Conservation (phyloP, 2,797 vertebrate species). For the Pelochelys cantorii region DNA sequence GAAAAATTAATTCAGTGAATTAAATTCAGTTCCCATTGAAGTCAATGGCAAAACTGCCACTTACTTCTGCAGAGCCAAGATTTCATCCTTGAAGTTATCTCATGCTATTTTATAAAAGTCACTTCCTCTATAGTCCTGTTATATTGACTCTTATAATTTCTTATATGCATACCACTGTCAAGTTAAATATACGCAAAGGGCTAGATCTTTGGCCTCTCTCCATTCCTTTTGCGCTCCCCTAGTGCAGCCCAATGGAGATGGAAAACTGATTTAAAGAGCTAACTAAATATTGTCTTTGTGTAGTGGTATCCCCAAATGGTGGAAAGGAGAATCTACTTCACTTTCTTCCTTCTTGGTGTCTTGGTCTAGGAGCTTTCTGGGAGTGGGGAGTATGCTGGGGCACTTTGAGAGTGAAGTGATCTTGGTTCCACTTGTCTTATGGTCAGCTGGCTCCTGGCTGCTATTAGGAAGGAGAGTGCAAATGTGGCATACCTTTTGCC, state of each 20-base stretch:
- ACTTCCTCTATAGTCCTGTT: background rate
- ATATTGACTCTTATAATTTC: constrained; percentile 12
- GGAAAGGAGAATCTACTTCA: background rate
- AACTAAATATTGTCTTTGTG: background rate
- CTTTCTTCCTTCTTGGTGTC: background rate
- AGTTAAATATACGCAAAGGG: background rate
- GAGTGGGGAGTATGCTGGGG: background rate
- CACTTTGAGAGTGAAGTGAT: background rate
- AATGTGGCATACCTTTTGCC: background rate
- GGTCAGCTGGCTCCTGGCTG: background rate
- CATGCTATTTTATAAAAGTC: background rate
- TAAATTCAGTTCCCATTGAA: background rate
- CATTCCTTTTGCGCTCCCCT: background rate
- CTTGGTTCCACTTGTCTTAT: background rate
- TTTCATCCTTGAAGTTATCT: constrained; percentile 5
- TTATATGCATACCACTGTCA: background rate
- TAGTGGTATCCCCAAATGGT: background rate
- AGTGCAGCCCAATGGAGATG: background rate
- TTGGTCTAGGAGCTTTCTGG: background rate
- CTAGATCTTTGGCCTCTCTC: background rate
- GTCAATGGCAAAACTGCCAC: constrained; percentile 21
- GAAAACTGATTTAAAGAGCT: background rate
- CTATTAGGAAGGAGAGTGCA: background rate
- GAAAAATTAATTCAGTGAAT: background rate
- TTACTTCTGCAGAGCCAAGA: background rate